These are phyloP conservation scores for Ophiodon elongatus DNA, from an alignment of 2,113 vertebrate genomes.

Conservation along the genomic window DNA sequence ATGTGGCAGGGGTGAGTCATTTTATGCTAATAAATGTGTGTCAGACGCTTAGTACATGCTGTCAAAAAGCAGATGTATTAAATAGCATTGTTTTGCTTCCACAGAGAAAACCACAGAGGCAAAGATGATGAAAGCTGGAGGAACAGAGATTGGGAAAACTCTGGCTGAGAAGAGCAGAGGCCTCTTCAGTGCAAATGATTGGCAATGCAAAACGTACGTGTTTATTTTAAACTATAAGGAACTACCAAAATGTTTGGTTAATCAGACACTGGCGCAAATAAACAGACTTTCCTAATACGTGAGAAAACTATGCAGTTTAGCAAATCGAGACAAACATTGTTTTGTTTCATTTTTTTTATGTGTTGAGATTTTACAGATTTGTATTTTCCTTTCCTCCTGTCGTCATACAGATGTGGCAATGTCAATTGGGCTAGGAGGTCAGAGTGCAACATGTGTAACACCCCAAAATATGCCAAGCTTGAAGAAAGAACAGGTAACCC, in stretches of 20 bases:
- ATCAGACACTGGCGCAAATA: neutral
- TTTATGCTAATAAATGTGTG: neutral
- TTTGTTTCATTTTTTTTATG: too few species aligned
- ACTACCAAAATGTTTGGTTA: neutral
- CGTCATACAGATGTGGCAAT: slow-evolving; percentile 90
- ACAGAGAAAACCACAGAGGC: slow-evolving; percentile 98
- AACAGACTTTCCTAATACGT: too few species aligned
- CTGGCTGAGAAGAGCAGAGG: slow-evolving; percentile 97
- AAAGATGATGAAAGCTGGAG: slow-evolving; percentile 99
- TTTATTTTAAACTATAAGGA: neutral
- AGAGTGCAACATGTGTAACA: slow-evolving; percentile 99
- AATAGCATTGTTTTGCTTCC: neutral
- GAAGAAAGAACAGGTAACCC: slow-evolving; percentile 95
- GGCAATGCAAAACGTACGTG: slow-evolving; percentile 98
- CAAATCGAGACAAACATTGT: neutral
- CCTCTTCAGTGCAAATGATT: slow-evolving; percentile 98
- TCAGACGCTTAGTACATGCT: neutral
- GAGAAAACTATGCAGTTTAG: neutral
- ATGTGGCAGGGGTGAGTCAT: slow-evolving; percentile 91
- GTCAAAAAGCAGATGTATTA: neutral
- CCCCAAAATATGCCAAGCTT: slow-evolving; percentile 97
- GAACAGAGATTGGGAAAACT: slow-evolving; percentile 98
- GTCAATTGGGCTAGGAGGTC: slow-evolving; percentile 98
- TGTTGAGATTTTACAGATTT: neutral
- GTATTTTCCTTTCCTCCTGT: neutral